A percentile compares a stretch with the other conserved stretches of the same genome.
Conservation (phyloP, 2,888 invertebrate genomes). For the Mesochorus sp. region DNA sequence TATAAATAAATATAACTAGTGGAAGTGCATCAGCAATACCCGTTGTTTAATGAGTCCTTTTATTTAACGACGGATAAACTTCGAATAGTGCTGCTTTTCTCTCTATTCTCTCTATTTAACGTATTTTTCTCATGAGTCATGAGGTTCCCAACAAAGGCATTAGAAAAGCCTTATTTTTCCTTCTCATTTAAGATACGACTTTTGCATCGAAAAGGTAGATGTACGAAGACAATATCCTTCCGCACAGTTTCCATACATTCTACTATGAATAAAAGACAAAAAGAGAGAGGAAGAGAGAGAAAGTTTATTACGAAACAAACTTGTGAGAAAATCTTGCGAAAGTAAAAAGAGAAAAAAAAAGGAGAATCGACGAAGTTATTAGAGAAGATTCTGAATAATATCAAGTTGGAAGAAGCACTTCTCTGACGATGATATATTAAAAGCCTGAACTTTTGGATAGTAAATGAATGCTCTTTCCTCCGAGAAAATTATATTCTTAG, state of each 20-base stretch:
- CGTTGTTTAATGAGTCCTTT: constrained; percentile 73
- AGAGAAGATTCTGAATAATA: constrained; percentile 36
- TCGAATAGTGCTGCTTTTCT: constrained; percentile 53
- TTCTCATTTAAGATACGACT: constrained; percentile 23
- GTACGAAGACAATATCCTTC: constrained; percentile 36
- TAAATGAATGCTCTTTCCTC: constrained; percentile 29
- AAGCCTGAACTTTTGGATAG: constrained; percentile 31
- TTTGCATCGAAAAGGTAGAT: constrained; percentile 35
- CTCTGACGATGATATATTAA: constrained; percentile 43
- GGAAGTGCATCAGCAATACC: constrained; percentile 57
- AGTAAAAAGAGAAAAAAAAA: background rate
- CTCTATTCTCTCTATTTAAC: constrained; percentile 21
- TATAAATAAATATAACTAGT: constrained; percentile 58
- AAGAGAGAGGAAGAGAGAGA: constrained; percentile 8
- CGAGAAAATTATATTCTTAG: background rate
- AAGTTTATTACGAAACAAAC: constrained; percentile 13
- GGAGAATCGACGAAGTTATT: constrained; percentile 17
- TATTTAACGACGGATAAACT: constrained; percentile 74
- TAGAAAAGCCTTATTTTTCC: constrained; percentile 40
- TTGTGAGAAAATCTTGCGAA: constrained; percentile 1
- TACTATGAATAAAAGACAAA: constrained; percentile 10
- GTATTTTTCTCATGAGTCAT: constrained; percentile 33
- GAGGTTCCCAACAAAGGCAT: constrained; percentile 15
- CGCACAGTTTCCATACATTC: constrained; percentile 25
- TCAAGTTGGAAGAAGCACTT: constrained; percentile 20